Conservation (phyloP, 2,888 invertebrate species). For the Idaea biselata region DNA sequence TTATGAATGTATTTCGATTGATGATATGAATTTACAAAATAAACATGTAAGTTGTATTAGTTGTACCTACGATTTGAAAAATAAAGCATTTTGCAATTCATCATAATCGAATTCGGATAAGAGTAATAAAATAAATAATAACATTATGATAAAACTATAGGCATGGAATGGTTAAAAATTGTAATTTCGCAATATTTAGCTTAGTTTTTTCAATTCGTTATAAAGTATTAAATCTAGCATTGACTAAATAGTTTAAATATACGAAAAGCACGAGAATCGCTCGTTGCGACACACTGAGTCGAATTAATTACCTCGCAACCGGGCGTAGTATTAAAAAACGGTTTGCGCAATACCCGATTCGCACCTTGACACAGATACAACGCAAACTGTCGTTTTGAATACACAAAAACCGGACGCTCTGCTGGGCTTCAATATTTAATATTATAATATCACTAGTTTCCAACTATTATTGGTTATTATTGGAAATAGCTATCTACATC, state of each 20-base stretch:
- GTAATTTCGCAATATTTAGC: conserved; percentile 6
- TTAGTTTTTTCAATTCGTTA: conserved; percentile 22
- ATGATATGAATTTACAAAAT: no score
- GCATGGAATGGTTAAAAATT: neutral
- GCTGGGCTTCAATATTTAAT: conserved; percentile 41
- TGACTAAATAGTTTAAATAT: conserved; percentile 40
- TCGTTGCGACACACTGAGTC: conserved; percentile 75
- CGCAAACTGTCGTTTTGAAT: conserved; percentile 79
- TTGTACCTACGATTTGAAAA: no score
- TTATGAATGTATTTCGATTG: no score
- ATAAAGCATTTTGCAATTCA: no score
- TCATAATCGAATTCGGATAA: no score
- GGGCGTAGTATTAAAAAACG: conserved; percentile 76
- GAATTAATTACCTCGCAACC: conserved; percentile 80
- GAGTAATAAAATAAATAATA: no score
- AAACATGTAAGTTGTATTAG: no score
- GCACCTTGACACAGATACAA: conserved; percentile 78
- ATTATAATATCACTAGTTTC: conserved; percentile 11
- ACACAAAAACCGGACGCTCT: conserved; percentile 77
- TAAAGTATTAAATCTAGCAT: conserved; percentile 1
- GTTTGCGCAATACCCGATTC: conserved; percentile 78
- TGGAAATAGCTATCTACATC: neutral
- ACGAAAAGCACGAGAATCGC: conserved; percentile 68
- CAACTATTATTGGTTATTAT: conserved; percentile 9
- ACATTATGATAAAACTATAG: neutral